Evolutionary conservation across 2,113 vertebrate genomes (phyloP).

Genomic region (Apistogramma diplotaenia): DNA sequence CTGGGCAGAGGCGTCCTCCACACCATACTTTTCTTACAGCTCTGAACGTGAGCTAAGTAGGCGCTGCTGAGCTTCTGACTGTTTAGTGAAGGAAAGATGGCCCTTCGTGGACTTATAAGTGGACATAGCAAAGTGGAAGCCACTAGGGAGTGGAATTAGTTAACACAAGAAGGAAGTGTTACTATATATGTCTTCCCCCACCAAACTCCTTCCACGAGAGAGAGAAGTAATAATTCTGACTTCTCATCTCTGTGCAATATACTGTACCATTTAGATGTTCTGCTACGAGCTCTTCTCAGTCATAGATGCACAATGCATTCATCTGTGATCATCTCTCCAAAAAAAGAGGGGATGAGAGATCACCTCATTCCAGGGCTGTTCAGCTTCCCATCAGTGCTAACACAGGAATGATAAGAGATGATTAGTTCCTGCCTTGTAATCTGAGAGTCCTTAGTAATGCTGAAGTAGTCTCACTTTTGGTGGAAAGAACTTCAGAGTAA

Average conservation of each 20-base stretch:
- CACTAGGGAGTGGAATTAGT: background rate
- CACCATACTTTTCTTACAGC: background rate
- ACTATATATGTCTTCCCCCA: background rate
- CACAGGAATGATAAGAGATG: background rate
- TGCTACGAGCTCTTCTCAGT: background rate
- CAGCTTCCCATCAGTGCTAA: background rate
- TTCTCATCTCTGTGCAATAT: background rate
- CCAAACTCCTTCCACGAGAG: background rate
- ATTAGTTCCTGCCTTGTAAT: background rate
- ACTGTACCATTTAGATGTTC: background rate
- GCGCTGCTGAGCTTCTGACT: background rate
- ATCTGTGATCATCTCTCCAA: background rate
- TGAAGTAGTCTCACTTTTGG: background rate
- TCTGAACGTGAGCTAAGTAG: background rate
- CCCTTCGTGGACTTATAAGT: background rate
- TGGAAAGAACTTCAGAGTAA: background rate
- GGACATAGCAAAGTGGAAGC: background rate
- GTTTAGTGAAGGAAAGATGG: no score
- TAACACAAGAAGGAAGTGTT: background rate
- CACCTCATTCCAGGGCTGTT: background rate
- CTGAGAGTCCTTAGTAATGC: background rate
- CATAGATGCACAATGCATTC: background rate
- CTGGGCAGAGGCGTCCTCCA: background rate
- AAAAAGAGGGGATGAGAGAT: background rate
- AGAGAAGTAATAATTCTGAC: background rate